Evolutionary conservation across 2,113 vertebrate genomes (phyloP).

Genomic region (Pseudorasbora parva): DNA sequence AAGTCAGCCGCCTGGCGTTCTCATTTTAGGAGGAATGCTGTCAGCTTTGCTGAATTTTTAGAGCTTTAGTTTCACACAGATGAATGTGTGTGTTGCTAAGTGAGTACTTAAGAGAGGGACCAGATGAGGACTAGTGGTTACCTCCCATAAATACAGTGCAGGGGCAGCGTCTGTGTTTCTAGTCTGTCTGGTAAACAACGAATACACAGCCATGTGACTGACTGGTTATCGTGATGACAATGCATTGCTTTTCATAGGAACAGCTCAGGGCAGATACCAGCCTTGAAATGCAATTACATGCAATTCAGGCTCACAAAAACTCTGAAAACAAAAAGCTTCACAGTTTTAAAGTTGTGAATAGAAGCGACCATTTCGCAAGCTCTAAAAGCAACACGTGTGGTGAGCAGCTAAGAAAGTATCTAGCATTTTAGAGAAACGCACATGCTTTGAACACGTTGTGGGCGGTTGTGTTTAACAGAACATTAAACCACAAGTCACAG

Average conservation of each 20-base stretch:
- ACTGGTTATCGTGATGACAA: not conserved
- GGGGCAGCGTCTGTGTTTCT: not conserved
- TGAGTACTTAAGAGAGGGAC: not conserved
- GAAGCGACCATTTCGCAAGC: not conserved
- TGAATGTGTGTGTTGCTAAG: slow-evolving; percentile 45
- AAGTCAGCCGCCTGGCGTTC: not conserved
- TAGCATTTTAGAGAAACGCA: slow-evolving; percentile 14
- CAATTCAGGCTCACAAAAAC: slow-evolving; percentile 9
- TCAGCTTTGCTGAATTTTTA: slow-evolving; percentile 44
- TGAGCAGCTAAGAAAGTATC: slow-evolving; percentile 18
- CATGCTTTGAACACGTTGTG: slow-evolving; percentile 12
- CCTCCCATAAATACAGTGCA: not conserved
- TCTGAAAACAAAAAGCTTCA: slow-evolving; percentile 23
- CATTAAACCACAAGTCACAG: slow-evolving; percentile 36
- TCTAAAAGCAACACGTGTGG: slow-evolving; percentile 28
- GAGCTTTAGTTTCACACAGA: slow-evolving; percentile 61
- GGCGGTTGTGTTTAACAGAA: slow-evolving; percentile 36
- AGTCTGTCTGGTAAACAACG: not conserved
- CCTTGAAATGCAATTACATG: not conserved
- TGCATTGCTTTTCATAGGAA: slow-evolving; percentile 17
- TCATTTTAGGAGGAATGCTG: not conserved
- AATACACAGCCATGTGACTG: slow-evolving; percentile 28
- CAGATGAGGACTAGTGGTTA: slow-evolving; percentile 10
- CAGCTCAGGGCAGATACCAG: not conserved
- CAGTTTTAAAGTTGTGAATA: slow-evolving; percentile 17